Base-by-base conservation (phyloP, 2,113 vertebrate genomes). In the Callopanchax toddi region DNA sequence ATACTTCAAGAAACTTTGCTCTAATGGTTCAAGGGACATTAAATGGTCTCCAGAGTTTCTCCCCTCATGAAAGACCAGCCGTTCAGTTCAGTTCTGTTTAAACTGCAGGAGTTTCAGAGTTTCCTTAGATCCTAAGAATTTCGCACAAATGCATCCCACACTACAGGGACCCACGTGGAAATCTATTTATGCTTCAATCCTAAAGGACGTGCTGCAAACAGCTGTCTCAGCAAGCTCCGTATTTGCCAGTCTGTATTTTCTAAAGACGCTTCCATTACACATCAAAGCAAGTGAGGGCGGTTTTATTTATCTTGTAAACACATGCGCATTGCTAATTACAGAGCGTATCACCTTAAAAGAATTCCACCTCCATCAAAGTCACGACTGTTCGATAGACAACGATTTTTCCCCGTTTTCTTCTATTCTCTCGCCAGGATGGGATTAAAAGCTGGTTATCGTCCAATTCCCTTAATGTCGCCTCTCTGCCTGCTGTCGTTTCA, bases 371-470 rank as follows among this genome's bases (percentile, higher is more conserved):
- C 79, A 76, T 89, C 85, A 87, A 82, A 84, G 86, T 88, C 85
- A 82, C 46, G 52, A 69, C 79, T 81, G 82, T 58, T 86, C 76
- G 64, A 89, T 83, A 70, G 56, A 67, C 59, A 81, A 78, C 17
- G 62, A 77, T 84, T 79, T 78, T 29, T 34, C 42, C 43, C 32
- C 72, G 17, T 67, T 74, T 84, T 75, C 82, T 80, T 87, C 68
- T 86, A 66, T 86, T 87, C 82, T 77, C 81, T 75, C 25, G 89
- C 85, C 87, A 87, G 74, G 78, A 82, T 40, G 6, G 78, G 87
- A 91, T 90, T 88, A 90, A 88, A 89, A 84, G 81, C 86, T 84
- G 76, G 83, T 88, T 87, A 89, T 87, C 79, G 53, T 87, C 85
- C 78, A 74, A 68, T 73, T 82, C 83, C 87, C 83, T 89, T 90